Conservation (phyloP, 2,888 invertebrate genomes). For the Andricus quercusramuli region DNA sequence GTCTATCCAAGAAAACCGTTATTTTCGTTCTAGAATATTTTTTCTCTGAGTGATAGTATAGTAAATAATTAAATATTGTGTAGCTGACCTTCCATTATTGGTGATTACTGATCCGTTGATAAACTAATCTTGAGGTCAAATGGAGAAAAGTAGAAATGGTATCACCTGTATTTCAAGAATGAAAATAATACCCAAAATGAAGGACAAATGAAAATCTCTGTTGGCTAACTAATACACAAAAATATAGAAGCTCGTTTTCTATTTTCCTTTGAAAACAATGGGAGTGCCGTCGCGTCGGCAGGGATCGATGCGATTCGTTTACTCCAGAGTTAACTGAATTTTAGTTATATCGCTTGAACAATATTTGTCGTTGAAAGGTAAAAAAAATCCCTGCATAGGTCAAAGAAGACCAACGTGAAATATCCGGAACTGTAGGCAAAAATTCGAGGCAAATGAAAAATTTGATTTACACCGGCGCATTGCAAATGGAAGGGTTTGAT, state of each 20-base stretch:
- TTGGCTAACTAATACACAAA: no score
- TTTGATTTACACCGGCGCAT: constrained; percentile 3
- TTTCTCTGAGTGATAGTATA: no score
- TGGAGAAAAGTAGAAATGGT: no score
- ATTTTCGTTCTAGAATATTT: no score
- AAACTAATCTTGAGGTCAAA: no score
- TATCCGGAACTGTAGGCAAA: not conserved
- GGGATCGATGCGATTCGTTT: not conserved
- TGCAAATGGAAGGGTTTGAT: constrained; percentile 19
- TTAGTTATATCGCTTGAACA: not conserved
- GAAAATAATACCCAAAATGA: no score
- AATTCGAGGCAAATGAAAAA: constrained; percentile 17
- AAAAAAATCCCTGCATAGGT: constrained; percentile 1
- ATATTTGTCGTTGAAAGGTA: not conserved
- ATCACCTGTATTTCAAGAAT: no score
- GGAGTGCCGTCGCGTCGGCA: not conserved
- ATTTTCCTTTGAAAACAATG: not conserved
- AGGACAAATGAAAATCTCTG: no score
- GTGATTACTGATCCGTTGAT: no score
- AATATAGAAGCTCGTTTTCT: not conserved
- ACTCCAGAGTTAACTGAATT: constrained; percentile 6
- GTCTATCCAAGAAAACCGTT: no score
- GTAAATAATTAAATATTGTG: no score
- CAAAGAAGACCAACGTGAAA: not conserved
- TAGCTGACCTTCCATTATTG: no score